A percentile compares a stretch with the other conserved stretches of the same genome.
phyloP scores from a whole-genome alignment of 1,140 invertebrate genomes.

The Drosophila littoralis region DNA sequence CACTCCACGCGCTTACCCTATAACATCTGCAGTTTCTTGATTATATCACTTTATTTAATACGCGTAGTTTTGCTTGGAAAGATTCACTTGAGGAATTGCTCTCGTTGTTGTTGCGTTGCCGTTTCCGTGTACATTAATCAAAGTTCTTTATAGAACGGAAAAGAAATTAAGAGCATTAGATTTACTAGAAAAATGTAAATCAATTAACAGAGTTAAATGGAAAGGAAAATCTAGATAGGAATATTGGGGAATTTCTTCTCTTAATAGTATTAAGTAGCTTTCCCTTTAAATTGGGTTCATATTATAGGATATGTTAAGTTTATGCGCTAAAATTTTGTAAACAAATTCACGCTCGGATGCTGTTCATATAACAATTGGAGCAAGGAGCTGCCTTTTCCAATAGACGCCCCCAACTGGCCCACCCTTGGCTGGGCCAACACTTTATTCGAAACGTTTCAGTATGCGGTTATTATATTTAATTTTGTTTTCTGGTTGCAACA shows the following conservation, averaged over 20 bases:
- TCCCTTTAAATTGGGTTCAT: too few relatives aligned
- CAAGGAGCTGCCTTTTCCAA: constrained; percentile 18
- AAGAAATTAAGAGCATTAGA: constrained; percentile 27
- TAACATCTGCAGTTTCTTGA: constrained; percentile 47
- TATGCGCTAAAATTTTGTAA: constrained; percentile 62
- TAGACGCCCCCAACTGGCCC: neutral
- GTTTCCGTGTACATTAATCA: constrained; percentile 52
- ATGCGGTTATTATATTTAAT: constrained; percentile 6
- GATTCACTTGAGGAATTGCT: constrained; percentile 76
- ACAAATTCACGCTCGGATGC: constrained; percentile 65
- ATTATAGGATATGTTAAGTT: constrained; percentile 10
- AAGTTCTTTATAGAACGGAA: constrained; percentile 47
- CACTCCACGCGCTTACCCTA: constrained; percentile 21
- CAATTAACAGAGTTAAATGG: neutral
- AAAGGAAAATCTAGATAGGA: neutral
- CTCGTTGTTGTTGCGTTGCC: constrained; percentile 72
- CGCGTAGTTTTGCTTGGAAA: constrained; percentile 33
- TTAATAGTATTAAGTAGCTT: too few relatives aligned
- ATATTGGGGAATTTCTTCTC: too few relatives aligned
- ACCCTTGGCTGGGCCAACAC: neutral
- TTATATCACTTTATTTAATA: constrained; percentile 40
- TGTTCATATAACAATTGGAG: constrained; percentile 46
- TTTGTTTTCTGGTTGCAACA: constrained; percentile 59
- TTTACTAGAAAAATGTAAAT: neutral
- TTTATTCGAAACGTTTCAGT: neutral